Evolutionary conservation across 1,140 invertebrate genomes (phyloP).

Genomic region (Lutraria rhynchaena): DNA sequence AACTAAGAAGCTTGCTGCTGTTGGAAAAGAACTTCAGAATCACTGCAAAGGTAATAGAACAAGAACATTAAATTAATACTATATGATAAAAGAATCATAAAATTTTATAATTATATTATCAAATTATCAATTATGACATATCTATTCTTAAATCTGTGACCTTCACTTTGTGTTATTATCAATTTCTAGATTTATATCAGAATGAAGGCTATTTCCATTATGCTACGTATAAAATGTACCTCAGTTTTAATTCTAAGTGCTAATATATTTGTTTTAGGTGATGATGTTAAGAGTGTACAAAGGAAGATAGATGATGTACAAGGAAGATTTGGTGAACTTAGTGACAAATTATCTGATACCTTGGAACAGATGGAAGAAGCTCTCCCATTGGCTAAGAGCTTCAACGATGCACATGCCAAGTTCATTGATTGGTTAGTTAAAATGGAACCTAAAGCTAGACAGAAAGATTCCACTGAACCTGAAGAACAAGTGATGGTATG

Average conservation of each 20-base stretch:
- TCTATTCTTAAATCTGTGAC: too few species aligned
- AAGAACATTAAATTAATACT: too few species aligned
- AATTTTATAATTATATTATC: too few species aligned
- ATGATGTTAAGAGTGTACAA: slow-evolving; percentile 74
- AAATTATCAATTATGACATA: too few species aligned
- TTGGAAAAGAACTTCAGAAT: slow-evolving; percentile 72
- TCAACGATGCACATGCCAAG: slow-evolving; percentile 93
- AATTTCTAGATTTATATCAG: too few species aligned
- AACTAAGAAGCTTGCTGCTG: slow-evolving; percentile 67
- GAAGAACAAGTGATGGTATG: slow-evolving; percentile 79
- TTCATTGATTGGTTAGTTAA: slow-evolving; percentile 96
- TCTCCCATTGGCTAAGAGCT: slow-evolving; percentile 95
- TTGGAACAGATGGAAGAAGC: slow-evolving; percentile 93
- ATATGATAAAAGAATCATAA: too few species aligned
- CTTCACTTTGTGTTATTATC: too few species aligned
- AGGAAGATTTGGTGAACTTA: slow-evolving; percentile 94
- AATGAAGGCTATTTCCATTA: too few species aligned
- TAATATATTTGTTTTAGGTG: too few species aligned
- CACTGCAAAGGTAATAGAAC: slow-evolving; percentile 72
- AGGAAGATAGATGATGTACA: slow-evolving; percentile 87
- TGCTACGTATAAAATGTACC: too few species aligned
- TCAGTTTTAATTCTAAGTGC: too few species aligned
- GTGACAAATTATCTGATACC: slow-evolving; percentile 91
- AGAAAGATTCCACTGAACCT: slow-evolving; percentile 72
- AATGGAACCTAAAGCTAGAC: slow-evolving; percentile 91